Evolutionary conservation across 2,888 invertebrate species (phyloP), one percentile per base, ranked within the genome.

Genomic region (Cetonia aurata): DNA sequence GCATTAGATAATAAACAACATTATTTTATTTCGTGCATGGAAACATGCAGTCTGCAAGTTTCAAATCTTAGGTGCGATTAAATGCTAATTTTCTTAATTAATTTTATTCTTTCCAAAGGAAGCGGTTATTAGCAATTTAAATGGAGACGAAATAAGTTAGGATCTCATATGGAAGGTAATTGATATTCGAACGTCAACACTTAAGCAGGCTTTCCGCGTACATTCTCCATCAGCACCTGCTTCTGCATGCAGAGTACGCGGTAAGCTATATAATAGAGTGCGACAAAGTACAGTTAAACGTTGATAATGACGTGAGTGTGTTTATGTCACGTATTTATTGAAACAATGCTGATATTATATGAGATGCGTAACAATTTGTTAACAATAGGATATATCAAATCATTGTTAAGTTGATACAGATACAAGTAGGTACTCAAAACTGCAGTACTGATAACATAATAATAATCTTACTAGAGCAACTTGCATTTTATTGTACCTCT

Each of bases 201-300:
- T 17, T 4, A 19, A 17, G 41, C 41, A 12, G 13, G 3, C 19
- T 13, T 56, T 44, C 44, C 8, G 37, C 41, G 9, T 62, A 10
- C 17, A 33, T 6, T 37, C 13, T 15, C 9, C 17, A 13, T n/a
- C 8, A 19, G 25, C 31, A n/a, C 31, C 25, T 10, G 13, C 9
- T 60, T 19, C 44, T 46, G 10, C 3, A 48, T 62, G 31, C 31
- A 1, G 33, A 33, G 62, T 48, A 48, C 62, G 33, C 33, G 48
- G 6, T 25, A 48, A n/a, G 10, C 46, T 13, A 62, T 31, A 31
- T 15, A 48, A 62, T 62, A 33, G 33, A 13, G 25, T 46, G 33
- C 62, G 48, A 62, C 46, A 62, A 62, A 19, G 48, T 62, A 62
- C 62, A 62, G 62, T 62, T 62, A 62, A 62, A 33, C 31, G 37